Evolutionary conservation across 2,113 vertebrate species (phyloP).

Genomic region (Odocoileus hemionus): DNA sequence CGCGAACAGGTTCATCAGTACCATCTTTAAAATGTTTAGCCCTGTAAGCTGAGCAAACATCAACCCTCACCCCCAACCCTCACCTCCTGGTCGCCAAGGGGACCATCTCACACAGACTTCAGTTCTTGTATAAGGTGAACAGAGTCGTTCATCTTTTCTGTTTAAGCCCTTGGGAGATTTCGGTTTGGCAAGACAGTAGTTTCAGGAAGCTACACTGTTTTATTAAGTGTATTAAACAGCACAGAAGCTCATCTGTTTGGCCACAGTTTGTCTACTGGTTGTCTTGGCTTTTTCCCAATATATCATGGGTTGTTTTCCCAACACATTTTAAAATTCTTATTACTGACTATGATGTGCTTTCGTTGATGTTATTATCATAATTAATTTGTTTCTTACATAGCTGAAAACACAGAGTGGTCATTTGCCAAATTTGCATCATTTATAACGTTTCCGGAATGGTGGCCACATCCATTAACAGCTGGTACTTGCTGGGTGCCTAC

Average conservation of each 20-base stretch:
- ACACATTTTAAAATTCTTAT: slow-evolving; percentile 45
- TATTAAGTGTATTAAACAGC: slow-evolving; percentile 35
- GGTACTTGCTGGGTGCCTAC: background rate
- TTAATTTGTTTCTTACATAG: background rate
- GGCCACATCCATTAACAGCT: background rate
- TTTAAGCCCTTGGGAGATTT: background rate
- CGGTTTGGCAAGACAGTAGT: background rate
- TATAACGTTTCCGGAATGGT: background rate
- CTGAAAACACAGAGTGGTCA: background rate
- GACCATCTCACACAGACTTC: background rate
- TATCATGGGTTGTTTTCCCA: slow-evolving; percentile 51
- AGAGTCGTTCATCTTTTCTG: background rate
- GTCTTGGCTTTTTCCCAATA: slow-evolving; percentile 39
- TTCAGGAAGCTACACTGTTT: background rate
- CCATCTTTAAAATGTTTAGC: background rate
- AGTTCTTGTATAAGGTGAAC: background rate
- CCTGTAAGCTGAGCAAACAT: too few species aligned
- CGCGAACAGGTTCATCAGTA: background rate
- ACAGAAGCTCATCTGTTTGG: slow-evolving; percentile 2
- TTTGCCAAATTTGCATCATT: background rate
- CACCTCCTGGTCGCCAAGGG: background rate
- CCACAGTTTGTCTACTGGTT: slow-evolving; percentile 17
- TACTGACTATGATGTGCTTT: slow-evolving; percentile 43
- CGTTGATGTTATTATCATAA: slow-evolving; percentile 40
- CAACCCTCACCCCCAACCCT: accelerated